Percentiles rank a stretch among this genome's conserved stretches.
These are phyloP conservation scores for Agapornis canus DNA, from an alignment of 2,797 vertebrate species.

Conservation along the genomic window DNA sequence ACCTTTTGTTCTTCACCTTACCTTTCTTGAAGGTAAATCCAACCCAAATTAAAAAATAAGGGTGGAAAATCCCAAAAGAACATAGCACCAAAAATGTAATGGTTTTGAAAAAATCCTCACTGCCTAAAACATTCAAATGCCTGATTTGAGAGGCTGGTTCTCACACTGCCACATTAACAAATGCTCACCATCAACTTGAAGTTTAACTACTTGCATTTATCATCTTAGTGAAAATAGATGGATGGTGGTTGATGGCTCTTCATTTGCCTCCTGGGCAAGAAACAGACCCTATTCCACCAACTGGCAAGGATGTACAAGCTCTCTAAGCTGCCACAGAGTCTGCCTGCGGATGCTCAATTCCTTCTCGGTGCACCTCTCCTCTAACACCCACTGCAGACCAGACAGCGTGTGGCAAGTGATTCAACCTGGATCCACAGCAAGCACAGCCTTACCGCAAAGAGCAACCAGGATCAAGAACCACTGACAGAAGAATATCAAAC, in stretches of 20 bases:
- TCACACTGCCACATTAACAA: neutral
- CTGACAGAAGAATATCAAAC: neutral
- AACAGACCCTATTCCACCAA: neutral
- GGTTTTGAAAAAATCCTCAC: conserved; percentile 17
- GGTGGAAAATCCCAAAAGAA: neutral
- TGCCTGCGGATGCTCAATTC: neutral
- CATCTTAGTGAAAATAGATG: neutral
- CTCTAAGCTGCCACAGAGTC: accelerated
- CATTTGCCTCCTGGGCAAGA: neutral
- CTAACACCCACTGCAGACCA: neutral
- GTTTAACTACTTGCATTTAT: neutral
- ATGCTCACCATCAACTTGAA: conserved; percentile 1
- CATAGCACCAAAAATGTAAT: neutral
- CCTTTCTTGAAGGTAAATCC: conserved; percentile 15
- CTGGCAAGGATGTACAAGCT: neutral
- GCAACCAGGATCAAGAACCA: neutral
- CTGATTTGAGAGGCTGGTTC: neutral
- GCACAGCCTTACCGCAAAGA: neutral
- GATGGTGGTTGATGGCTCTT: neutral
- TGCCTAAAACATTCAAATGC: conserved; percentile 6
- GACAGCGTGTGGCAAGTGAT: neutral
- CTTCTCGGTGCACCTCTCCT: neutral
- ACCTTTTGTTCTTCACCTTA: neutral
- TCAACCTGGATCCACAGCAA: neutral
- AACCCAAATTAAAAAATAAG: conserved; percentile 24